Base-by-base conservation (phyloP, 2,888 invertebrate species). In the Drepanosiphum platanoidis region DNA sequence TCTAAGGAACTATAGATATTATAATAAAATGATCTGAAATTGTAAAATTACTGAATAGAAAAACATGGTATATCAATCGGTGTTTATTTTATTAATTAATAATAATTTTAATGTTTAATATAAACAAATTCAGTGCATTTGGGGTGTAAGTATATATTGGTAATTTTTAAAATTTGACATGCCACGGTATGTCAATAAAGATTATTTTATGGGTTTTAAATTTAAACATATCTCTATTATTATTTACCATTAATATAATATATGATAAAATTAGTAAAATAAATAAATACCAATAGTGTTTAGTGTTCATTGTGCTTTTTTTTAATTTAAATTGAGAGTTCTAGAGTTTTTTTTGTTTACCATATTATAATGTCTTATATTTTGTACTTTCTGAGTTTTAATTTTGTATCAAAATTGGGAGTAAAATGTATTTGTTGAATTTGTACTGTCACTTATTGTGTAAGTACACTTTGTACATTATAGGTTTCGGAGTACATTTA, bases 11-110 rank as follows among this genome's bases (percentile, higher is more conserved):
- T 36, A 36, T 80, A 70, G n/a, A n/a, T n/a, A 80, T 71, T 58
- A 5, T 39, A 81, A 36, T 80, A 61, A 71, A 81, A 81, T 42
- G 81, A 72, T 72, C 71, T 72, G 71, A 81, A 70, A 61, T 61
- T 61, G n/a, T 30, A 22, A 70, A 58, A 39, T 58, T 58, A 36
- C 27, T 18, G 22, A 71, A 58, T 71, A 58, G 32, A 72, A 81
- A 81, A 32, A 27, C 9, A 27, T 61, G 30, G 70, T 27, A 18
- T 68, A 68, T 52, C 30, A 30, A 71, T 30, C 18, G 7, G 52
- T 42, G 8, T 15, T 72, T n/a, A 13, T 0, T 42, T 70, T 70
- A 39, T 61, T 61, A 13, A 13, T 46, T 52, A 32, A 34, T 58
- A 58, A 71, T 81, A 72, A 72, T 72, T 30, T 30, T 81, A 30